Base-by-base conservation (phyloP, 2,888 invertebrate genomes). In the Apotomis capreana region DNA sequence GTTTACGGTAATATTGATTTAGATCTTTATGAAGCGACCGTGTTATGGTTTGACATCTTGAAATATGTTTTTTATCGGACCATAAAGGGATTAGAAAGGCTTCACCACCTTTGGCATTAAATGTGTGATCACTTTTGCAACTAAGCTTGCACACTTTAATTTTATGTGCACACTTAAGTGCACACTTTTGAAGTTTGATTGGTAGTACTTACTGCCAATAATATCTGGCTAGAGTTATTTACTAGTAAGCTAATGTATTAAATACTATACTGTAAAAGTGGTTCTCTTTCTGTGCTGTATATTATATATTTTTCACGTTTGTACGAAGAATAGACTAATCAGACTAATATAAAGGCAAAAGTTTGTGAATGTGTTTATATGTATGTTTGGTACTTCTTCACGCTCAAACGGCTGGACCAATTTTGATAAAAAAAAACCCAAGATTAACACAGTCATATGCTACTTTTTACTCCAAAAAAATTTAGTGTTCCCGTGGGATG, bases 1-100 rank as follows among this genome's bases (percentile, higher is more conserved):
- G 65, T 70, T 61, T 60, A 67, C 65, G 54, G 49, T 55, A 40
- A 54, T 60, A 70, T 60, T 49, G 65, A 70, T 70, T 65, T 40
- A 37, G 60, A 60, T 70, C 54, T 55, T 65, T 65, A 70, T 70
- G 46, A 65, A 60, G 54, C 64, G 46, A 59, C 51, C 15, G 5
- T 49, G 58, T 49, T 70, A 59, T 54, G 64, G 13, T 15, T 64
- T 49, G 64, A 67, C 51, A 61, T 67, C 46, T 58, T 67, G 46
- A 54, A 64, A 65, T 54, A 65, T 26, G n/a, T 3, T 61, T 70
- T 70, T 70, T 70, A 70, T 55, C 37, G 65, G 10, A 9, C n/a
- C n/a, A 54, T 70, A 49, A 67, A 55, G n/a, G 9, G 54, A 26
- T 64, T 64, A 54, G 54, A 54, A 40, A 55, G 54, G 44, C 12